A percentile compares a stretch with the other conserved stretches of the same genome.
These are phyloP conservation scores for Ecliptopera silaceata DNA, from an alignment of 2,888 invertebrate species.

Conservation along the genomic window DNA sequence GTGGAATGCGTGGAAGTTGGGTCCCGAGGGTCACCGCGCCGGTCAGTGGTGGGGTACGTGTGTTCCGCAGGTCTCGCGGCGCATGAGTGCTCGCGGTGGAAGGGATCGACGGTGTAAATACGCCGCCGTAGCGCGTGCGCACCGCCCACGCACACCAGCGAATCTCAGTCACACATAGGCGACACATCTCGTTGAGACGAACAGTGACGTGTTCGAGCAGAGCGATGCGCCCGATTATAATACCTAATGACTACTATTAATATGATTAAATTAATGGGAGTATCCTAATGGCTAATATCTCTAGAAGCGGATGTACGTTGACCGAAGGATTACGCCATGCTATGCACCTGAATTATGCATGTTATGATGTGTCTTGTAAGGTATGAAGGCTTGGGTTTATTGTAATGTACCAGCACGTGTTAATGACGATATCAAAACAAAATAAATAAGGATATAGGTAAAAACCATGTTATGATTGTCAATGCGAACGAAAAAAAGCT, in stretches of 20 bases:
- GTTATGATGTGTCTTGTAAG: conserved; percentile 32
- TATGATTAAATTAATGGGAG: conserved; percentile 51
- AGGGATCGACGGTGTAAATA: conserved; percentile 81
- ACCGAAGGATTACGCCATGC: conserved; percentile 34
- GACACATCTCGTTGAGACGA: conserved; percentile 37
- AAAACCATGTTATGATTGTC: conserved; percentile 2
- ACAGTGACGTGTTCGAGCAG: conserved; percentile 43
- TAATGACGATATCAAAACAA: conserved; percentile 15
- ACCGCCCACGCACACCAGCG: conserved; percentile 61
- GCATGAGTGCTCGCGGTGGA: conserved; percentile 80
- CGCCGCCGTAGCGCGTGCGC: conserved; percentile 73
- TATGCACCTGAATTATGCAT: conserved; percentile 38
- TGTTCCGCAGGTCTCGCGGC: conserved; percentile 74
- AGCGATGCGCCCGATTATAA: conserved; percentile 44
- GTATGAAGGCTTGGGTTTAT: conserved; percentile 15
- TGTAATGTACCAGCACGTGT: conserved; percentile 25
- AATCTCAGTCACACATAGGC: conserved; percentile 46
- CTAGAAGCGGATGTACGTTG: conserved; percentile 47
- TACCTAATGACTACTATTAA: conserved; percentile 50
- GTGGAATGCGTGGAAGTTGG: conserved; percentile 51
- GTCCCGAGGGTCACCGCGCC: conserved; percentile 59
- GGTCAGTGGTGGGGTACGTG: conserved; percentile 74
- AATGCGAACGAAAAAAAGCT: conserved; percentile 18
- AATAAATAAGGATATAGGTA: conserved; percentile 7
- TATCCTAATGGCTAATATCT: conserved; percentile 44